Base-by-base conservation (phyloP, 2,888 invertebrate genomes). In the Pimpla rufipes region DNA sequence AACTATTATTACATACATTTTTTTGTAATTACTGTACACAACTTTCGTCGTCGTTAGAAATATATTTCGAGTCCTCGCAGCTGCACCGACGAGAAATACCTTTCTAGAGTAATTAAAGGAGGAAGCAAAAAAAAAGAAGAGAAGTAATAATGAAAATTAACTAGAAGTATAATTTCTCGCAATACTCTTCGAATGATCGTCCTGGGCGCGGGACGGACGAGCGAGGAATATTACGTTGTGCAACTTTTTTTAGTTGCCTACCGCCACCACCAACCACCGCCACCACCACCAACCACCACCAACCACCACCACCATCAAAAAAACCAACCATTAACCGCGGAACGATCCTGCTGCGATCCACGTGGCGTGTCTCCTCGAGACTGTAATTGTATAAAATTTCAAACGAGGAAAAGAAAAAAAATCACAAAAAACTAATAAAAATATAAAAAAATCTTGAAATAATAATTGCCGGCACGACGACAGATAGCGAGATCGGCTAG, bases 401-500 rank as follows among this genome's bases (percentile, higher is more conserved):
- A 73, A 80, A 80, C 52, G 80, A 52, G 52, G 81, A 62, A 68
- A 50, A 59, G 67, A 67, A 57, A 78, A 50, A 68, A 40, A 59
- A 35, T 62, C 59, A 35, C 59, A 62, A 62, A 62, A 37, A 37
- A 57, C 29, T 75, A 77, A 79, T 71, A 83, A 79, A 79, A 59
- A 52, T 59, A 59, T 59, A 11, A n/a, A 67, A 76, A 83, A 73
- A 83, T 79, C 79, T 77, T 83, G 83, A 86, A 71, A 84, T 80
- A 84, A 86, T 86, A 85, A 81, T 84, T 85, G 83, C 84, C 81
- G 83, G 80, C 80, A 83, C 83, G 83, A 83, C 50, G 79, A 79
- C 71, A 45, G 66, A 67, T 80, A 79, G 77, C 83, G 83, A 83
- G 80, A 83, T 78, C 80, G 79, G 52, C 78, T 83, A 83, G 83